Evolutionary conservation across 2,113 vertebrate genomes (phyloP), one percentile per base, ranked within the genome.

Genomic region (Rutilus rutilus): DNA sequence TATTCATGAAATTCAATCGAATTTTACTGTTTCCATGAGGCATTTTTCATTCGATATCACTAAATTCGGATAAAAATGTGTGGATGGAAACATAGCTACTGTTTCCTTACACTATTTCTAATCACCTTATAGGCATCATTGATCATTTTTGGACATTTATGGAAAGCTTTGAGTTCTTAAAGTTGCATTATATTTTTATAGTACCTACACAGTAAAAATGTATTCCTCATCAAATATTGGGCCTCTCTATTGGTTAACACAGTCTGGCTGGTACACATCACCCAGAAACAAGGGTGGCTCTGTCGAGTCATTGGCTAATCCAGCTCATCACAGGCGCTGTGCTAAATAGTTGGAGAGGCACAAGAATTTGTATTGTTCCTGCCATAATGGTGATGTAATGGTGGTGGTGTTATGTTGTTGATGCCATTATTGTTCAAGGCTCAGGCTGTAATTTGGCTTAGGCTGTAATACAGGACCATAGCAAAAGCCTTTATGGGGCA

Each of bases 271-370:
- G 59, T 39, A 62, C 54, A 75, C 17, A 67, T 87, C 60, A 65
- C 17, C 42, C 80, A 57, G 47, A 69, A 86, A 88, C 82, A 84
- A 81, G 82, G 50, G 65, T 60, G 60, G 27, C 77, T 87, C 54
- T 81, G 75, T 71, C 12, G 50, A 79, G 62, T 54, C 33, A 73
- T 84, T 73, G 54, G 52, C 78, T 57, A 69, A 85, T 82, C 62
- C 82, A 47, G 60, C 78, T 82, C 23, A 73, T 71, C 33, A 83
- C 19, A 52, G 62, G 47, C 50, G n/a, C 64, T 14, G 27, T 33
- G 64, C 21, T 83, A 83, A 54, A 83, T 42, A 42, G 50, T 57
- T 73, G 47, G 27, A 83, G 15, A 71, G 30, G 82, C 65, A 73
- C 33, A 73, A 59, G 14, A 42, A 73, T 54, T 59, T 36, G 65